Evolutionary conservation across 2,888 invertebrate genomes (phyloP).

Genomic region (Argyresthia albistria): DNA sequence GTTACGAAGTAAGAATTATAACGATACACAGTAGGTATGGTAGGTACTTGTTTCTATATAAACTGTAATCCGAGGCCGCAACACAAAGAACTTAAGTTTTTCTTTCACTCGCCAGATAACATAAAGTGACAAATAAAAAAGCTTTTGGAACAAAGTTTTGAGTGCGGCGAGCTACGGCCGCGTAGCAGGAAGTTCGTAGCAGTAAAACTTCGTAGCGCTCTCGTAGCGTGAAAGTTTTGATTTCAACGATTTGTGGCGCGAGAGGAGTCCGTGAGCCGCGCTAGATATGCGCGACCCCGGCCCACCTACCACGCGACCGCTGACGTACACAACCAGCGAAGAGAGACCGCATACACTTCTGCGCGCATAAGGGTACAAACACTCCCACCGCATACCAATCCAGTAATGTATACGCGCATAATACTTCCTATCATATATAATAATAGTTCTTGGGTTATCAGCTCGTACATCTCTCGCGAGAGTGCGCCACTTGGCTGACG

Average conservation of each 20-base stretch:
- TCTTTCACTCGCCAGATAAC: slow-evolving; percentile 50
- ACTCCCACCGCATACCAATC: not conserved
- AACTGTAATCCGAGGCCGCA: slow-evolving; percentile 1
- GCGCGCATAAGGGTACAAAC: not conserved
- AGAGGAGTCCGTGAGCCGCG: slow-evolving; percentile 53
- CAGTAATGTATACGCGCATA: slow-evolving; percentile 28
- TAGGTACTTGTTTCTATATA: not conserved
- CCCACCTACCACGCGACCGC: slow-evolving; percentile 21
- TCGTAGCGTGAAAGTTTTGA: slow-evolving; percentile 73
- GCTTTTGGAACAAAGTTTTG: slow-evolving; percentile 68
- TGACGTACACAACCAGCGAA: not conserved
- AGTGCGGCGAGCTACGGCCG: slow-evolving; percentile 60
- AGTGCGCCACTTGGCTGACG: slow-evolving; percentile 65
- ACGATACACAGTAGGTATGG: not conserved
- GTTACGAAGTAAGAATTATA: not conserved
- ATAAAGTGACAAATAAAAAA: slow-evolving; percentile 69
- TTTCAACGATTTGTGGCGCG: slow-evolving; percentile 70
- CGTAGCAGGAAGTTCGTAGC: slow-evolving; percentile 73
- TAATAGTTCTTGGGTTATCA: slow-evolving; percentile 45
- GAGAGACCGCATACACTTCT: slow-evolving; percentile 15
- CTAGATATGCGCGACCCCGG: slow-evolving; percentile 52
- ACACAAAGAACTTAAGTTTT: slow-evolving; percentile 36
- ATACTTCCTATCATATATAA: slow-evolving; percentile 13
- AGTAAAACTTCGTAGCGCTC: slow-evolving; percentile 71
- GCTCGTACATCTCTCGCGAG: slow-evolving; percentile 65